Evolutionary conservation across 2,888 invertebrate genomes (phyloP), one percentile per base, ranked within the genome.

Genomic region (Lingula anatina): DNA sequence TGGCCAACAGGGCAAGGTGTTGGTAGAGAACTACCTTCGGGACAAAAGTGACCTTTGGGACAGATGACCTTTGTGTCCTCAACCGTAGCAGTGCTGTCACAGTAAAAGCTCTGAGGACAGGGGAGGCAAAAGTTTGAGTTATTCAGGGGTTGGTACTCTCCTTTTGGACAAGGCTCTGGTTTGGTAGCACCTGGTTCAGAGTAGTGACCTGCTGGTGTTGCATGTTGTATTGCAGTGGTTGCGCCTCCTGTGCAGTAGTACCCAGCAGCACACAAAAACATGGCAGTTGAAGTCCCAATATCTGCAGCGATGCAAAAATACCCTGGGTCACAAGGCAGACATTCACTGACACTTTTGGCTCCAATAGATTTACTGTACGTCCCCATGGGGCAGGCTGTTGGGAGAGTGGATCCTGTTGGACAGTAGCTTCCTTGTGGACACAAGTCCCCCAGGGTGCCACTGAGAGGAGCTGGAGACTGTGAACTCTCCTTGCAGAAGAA

Each of bases 351-450:
- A 3, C 66, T 65, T 55, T 70, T 72, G 4, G 73, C 71, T 7
- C 74, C 74, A 5, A 64, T 51, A 36, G 63, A 65, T 25, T 67
- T 64, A 51, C 66, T 68, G 57, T 73, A 74, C 44, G 65, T 59
- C 4, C 74, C 74, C 5, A 68, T 62, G 4, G 57, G 59, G 55
- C 74, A 74, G 2, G 72, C 52, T 18, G 60, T 55, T 5, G 67
- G 60, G 15, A 60, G 64, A 5, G 72, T 71, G 2, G 69, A 68
- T 1, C 66, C 69, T n/a, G 64, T 56, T 2, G 73, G 71, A 54
- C 74, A 74, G 52, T 70, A 74, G 2, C 72, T 71, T 44, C 74
- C 74, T 21, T 65, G 65, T 1, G 71, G 70, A 49, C 74, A 74
- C 25, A 73, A 54, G 9, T 71, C 72, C 5, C 74, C 74, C 7